Evolutionary conservation across 2,888 invertebrate species (phyloP).

Genomic region (Lepidocyrtinus sp.): DNA sequence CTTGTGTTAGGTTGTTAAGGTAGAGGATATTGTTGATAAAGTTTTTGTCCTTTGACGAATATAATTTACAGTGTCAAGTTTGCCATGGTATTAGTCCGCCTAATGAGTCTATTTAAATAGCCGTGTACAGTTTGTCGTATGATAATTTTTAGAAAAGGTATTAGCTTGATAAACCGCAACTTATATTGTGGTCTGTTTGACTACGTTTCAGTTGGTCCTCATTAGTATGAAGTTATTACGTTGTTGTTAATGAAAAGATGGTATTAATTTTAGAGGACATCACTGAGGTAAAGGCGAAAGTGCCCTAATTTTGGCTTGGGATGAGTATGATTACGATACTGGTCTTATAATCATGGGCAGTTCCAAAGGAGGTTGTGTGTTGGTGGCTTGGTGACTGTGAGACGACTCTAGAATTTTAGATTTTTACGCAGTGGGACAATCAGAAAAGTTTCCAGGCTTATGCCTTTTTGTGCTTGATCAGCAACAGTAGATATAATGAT

Average conservation of each 20-base stretch:
- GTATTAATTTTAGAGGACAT: not conserved
- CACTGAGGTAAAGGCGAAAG: not conserved
- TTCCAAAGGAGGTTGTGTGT: not conserved
- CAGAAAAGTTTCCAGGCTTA: constrained; percentile 2
- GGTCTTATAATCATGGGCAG: not conserved
- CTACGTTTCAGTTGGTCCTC: not conserved
- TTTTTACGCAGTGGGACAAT: constrained; percentile 13
- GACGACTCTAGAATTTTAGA: constrained; percentile 18
- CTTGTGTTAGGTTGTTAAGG: too few species aligned
- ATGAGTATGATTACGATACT: not conserved
- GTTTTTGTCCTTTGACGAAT: too few species aligned
- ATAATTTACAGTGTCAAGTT: too few species aligned
- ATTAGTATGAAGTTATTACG: not conserved
- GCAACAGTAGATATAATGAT: constrained; percentile 6
- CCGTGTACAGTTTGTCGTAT: not conserved
- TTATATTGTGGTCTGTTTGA: not conserved
- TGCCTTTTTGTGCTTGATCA: not conserved
- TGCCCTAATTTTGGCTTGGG: not conserved
- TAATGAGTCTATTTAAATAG: too few species aligned
- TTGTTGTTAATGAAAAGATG: not conserved
- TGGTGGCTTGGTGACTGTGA: not conserved
- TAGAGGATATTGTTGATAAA: too few species aligned
- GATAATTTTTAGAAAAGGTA: not conserved
- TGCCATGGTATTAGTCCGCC: too few species aligned
- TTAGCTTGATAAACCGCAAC: not conserved